Evolutionary conservation across 30 jellyfish, hydroid and myxozoan species (phyloP).

Genomic region (Catostylus mosaicus): DNA sequence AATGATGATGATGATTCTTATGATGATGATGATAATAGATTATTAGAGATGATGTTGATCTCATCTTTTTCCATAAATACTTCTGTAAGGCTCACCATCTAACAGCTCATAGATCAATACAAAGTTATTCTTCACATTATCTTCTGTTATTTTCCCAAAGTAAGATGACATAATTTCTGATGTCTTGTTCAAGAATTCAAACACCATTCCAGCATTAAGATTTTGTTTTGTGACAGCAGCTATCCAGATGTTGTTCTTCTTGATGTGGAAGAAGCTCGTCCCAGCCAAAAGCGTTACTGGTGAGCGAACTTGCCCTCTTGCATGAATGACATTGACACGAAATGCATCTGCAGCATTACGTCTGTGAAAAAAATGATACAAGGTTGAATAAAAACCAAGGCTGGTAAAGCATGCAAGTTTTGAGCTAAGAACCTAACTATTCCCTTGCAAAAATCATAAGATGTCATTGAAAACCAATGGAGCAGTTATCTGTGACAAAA

Average conservation of each 20-base stretch:
- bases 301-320: constrained; percentile 94
- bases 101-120: constrained; percentile 90
- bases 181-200: constrained; percentile 86
- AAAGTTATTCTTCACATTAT: constrained; percentile 83
- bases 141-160: constrained; percentile 94
- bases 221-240: constrained; percentile 93
- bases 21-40: not conserved
- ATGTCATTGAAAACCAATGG: no score
- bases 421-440: no score
- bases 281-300: constrained; percentile 97
- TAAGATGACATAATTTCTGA: constrained; percentile 86
- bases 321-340: constrained; percentile 96
- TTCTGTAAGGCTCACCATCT: constrained; percentile 88
- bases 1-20: not conserved
- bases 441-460: no score
- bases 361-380: constrained; percentile 50
- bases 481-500: no score
- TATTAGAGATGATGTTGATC: not conserved
- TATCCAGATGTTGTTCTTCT: constrained; percentile 89
- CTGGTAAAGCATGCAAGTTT: no score
- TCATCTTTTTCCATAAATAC: no score
- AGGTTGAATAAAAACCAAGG: no score
- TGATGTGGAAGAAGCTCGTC: constrained; percentile 89
- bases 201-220: constrained; percentile 95
- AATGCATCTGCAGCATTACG: constrained; percentile 97